A percentile compares a stretch with the other conserved stretches of the same genome.
Conservation (phyloP, 53 echinoderm and acorn worm species). For the Echinarachnius parma region DNA sequence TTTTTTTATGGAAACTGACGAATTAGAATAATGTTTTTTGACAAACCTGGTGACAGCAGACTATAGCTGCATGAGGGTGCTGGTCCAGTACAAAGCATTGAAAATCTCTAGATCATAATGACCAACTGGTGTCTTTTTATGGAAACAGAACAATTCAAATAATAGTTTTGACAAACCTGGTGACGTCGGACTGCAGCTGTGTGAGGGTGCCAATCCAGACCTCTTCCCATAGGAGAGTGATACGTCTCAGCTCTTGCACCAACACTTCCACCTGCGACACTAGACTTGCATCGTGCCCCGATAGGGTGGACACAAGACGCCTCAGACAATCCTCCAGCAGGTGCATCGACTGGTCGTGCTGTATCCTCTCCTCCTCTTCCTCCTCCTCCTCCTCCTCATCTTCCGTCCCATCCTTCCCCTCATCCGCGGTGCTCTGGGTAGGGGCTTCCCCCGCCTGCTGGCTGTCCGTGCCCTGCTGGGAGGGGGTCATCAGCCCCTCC, state of each 20-base stretch:
- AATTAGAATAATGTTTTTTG: too few species aligned
- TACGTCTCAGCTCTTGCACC: slow-evolving; percentile 83
- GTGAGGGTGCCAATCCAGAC: slow-evolving; percentile 96
- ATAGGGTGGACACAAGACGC: slow-evolving; percentile 71
- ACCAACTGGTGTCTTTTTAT: too few species aligned
- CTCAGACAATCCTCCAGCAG: slow-evolving; percentile 87
- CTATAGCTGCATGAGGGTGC: too few species aligned
- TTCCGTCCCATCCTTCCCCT: background rate
- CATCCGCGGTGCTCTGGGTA: slow-evolving; percentile 4
- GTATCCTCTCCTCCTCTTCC: slow-evolving; percentile 64
- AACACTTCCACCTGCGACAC: slow-evolving; percentile 71
- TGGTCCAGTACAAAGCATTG: too few species aligned
- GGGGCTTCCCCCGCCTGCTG: slow-evolving; percentile 24
- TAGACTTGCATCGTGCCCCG: slow-evolving; percentile 73
- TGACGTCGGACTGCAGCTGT: slow-evolving; percentile 85
- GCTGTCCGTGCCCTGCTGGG: slow-evolving; percentile 33
- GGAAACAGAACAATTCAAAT: too few species aligned
- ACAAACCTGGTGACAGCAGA: too few species aligned
- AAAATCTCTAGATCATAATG: too few species aligned
- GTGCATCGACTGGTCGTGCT: slow-evolving; percentile 80
- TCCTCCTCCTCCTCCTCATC: slow-evolving; percentile 40
- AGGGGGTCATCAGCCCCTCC: slow-evolving; percentile 30
- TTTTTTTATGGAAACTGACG: too few species aligned
- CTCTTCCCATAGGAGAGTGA: slow-evolving; percentile 94
- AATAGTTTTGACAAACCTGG: too few species aligned